Base-by-base conservation (phyloP, 2,888 invertebrate species). In the Tryphoninae sp. region DNA sequence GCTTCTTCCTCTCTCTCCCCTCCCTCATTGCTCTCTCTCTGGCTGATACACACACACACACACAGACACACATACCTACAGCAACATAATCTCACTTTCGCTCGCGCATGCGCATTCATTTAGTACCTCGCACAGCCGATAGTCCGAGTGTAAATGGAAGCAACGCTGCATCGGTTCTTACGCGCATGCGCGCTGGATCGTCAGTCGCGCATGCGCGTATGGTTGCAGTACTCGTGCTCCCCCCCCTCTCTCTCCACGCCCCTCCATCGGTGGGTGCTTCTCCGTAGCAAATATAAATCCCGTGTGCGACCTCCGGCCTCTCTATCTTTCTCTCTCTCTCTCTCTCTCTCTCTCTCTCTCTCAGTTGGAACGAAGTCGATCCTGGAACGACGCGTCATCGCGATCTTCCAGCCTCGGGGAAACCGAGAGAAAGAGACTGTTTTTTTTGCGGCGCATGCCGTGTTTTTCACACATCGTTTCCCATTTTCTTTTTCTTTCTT, bases 371-470 rank as follows among this genome's bases (percentile, higher is more conserved):
- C 58, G 26, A 40, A 59, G 61, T 51, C 62, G 76, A 72, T 76
- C 71, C 65, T 65, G 23, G 72, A 62, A 67, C 55, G 71, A 53
- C 71, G 59, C 65, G 72, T 76, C 68, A 33, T 72, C 68, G 33
- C 80, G 49, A 62, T 53, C 75, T 26, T 64, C 69, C 40, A 45
- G 65, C 64, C 69, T 45, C 64, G 9, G 58, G 64, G 40, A 71
- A 87, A 86, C 83, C 83, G 82, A 84, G 22, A 69, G 40, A 51
- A 71, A 80, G 58, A 51, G 26, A n/a, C 62, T 67, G 19, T 53
- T 11, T 45, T 75, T 61, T 68, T 8, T 45, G 22, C 23, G 42
- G 33, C 33, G 49, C 16, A 42, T 33, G 45, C 26, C 26, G 26
- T 26, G 33, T 33, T 75, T 55, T 42, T n/a, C 49, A 6, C 8